These are phyloP conservation scores for Paedocypris sp. DNA, from an alignment of 2,113 vertebrate species.

Conservation along the genomic window DNA sequence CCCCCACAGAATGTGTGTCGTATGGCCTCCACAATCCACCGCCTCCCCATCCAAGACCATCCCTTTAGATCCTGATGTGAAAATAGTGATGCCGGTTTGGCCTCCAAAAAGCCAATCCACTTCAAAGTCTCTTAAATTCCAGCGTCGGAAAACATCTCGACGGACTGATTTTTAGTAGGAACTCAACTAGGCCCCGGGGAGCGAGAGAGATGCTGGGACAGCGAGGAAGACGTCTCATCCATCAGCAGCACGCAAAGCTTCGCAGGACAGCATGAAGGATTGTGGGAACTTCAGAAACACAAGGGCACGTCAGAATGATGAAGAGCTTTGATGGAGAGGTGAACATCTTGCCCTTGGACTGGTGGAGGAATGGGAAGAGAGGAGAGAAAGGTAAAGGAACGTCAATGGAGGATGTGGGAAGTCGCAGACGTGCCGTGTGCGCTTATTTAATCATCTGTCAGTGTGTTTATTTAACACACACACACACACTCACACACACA, in stretches of 20 bases:
- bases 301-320: neutral
- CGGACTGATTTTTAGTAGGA: constrained; percentile 21
- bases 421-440: constrained; percentile 28
- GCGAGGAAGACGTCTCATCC: constrained; percentile 17
- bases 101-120: constrained; percentile 66
- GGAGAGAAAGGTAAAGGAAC: constrained; percentile 5
- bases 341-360: neutral
- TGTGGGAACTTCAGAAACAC: constrained; percentile 1
- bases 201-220: constrained; percentile 38
- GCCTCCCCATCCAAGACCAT: constrained; percentile 63
- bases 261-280: constrained; percentile 21
- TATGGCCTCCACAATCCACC: constrained; percentile 79
- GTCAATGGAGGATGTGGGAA: constrained; percentile 22
- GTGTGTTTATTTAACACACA: constrained; percentile 21
- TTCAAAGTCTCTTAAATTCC: constrained; percentile 46
- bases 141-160: constrained; percentile 46
- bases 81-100: constrained; percentile 77
- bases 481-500: no score
- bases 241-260: neutral
- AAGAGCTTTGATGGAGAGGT: neutral
- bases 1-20: constrained; percentile 73
- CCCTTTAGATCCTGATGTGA: constrained; percentile 67
- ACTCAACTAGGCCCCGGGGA: constrained; percentile 10
- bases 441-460: no score
- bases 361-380: neutral